Evolutionary conservation across 2,797 vertebrate species (phyloP).

Genomic region (Sciurus carolinensis): DNA sequence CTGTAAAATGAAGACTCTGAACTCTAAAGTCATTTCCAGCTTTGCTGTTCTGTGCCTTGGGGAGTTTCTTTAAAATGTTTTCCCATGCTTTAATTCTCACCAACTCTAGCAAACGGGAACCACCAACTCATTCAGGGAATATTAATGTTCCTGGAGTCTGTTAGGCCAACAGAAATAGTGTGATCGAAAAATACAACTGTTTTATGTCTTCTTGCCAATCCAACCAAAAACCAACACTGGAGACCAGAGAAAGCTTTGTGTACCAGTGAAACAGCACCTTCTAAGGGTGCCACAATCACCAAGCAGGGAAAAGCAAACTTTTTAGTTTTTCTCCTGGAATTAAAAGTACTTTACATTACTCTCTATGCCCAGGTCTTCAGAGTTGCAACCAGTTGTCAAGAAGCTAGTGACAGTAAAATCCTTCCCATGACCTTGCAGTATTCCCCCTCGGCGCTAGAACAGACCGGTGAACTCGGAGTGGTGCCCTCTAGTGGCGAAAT

Average conservation of each 20-base stretch:
- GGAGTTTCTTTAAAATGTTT: constrained; percentile 6
- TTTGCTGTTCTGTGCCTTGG: neutral
- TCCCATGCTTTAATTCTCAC: constrained; percentile 55
- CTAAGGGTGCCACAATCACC: neutral
- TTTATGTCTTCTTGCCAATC: neutral
- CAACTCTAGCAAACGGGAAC: neutral
- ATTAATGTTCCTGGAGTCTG: neutral
- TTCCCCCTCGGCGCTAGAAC: neutral
- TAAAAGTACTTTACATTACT: constrained; percentile 44
- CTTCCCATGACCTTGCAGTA: rapidly evolving
- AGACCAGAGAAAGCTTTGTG: neutral
- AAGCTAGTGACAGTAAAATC: neutral
- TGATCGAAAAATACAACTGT: neutral
- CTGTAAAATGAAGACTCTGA: constrained; percentile 30
- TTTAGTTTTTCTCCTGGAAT: constrained; percentile 16
- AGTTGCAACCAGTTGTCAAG: neutral
- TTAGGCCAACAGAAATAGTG: constrained; percentile 45
- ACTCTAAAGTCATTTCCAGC: neutral
- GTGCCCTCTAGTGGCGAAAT: constrained; percentile 66
- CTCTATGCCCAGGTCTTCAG: neutral
- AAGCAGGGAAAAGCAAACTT: constrained; percentile 56
- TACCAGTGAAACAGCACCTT: constrained; percentile 10
- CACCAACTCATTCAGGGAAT: neutral
- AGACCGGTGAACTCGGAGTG: neutral
- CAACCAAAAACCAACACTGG: neutral